These are phyloP conservation scores for Falco peregrinus DNA, from an alignment of 2,797 vertebrate species.

Conservation along the genomic window DNA sequence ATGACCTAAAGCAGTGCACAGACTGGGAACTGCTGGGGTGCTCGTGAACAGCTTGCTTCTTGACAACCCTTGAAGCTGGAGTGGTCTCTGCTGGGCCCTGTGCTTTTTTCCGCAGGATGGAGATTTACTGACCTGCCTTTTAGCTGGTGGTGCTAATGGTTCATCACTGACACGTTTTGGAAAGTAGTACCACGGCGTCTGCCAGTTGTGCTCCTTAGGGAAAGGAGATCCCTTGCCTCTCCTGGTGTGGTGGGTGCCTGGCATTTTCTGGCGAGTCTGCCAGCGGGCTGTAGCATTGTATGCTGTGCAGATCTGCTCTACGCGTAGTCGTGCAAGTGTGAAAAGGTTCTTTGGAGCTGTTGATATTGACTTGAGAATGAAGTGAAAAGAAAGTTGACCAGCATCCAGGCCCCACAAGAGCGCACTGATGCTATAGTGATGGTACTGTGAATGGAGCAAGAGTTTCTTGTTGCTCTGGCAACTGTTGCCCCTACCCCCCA, in stretches of 20 bases:
- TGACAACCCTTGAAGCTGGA: neutral
- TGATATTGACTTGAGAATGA: too few relatives aligned
- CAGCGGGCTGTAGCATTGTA: neutral
- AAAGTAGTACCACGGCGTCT: neutral
- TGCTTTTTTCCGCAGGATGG: neutral
- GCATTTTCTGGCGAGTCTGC: neutral
- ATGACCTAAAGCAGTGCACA: neutral
- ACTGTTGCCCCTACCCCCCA: too few relatives aligned
- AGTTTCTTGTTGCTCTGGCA: neutral
- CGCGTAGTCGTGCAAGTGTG: rapidly evolving
- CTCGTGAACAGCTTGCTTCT: neutral
- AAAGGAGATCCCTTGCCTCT: neutral
- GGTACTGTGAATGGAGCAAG: neutral
- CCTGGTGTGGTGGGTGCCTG: too few relatives aligned
- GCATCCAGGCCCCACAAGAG: neutral
- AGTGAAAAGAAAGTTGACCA: neutral
- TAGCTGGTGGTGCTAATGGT: neutral
- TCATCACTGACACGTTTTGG: neutral
- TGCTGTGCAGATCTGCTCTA: neutral
- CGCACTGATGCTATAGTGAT: neutral
- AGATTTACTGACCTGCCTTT: too few relatives aligned
- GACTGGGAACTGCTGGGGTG: neutral
- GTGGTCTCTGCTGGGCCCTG: neutral
- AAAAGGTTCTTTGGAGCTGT: neutral
- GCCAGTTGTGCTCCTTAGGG: neutral